These are phyloP conservation scores for Aurelia sp. DNA, from an alignment of 30 jellyfish, hydroid and myxozoan species.

Conservation along the genomic window DNA sequence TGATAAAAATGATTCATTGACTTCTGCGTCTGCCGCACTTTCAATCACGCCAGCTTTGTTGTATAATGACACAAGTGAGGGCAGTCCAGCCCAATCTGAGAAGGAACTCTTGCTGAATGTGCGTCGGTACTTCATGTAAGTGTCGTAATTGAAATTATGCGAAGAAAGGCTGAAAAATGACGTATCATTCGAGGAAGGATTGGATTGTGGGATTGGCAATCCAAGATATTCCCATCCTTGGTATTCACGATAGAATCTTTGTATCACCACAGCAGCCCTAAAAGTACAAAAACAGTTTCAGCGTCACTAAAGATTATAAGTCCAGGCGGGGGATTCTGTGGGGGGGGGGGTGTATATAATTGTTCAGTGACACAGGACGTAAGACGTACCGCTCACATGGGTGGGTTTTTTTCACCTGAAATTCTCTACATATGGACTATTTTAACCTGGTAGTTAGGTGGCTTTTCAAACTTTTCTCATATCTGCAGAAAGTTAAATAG, in stretches of 20 bases:
- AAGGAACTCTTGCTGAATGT: constrained; percentile 27
- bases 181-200: background rate
- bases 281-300: too few relatives aligned
- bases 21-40: too few relatives aligned
- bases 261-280: constrained; percentile 96
- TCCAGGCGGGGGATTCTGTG: too few relatives aligned
- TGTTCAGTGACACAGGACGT: too few relatives aligned
- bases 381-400: too few relatives aligned
- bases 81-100: background rate
- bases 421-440: too few relatives aligned
- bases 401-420: too few relatives aligned
- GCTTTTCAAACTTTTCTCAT: too few relatives aligned
- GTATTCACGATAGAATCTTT: constrained; percentile 70
- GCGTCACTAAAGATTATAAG: too few relatives aligned
- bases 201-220: background rate
- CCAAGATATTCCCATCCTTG: constrained; percentile 36
- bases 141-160: constrained; percentile 66
- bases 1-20: background rate
- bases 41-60: background rate
- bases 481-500: too few relatives aligned
- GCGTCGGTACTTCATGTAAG: constrained; percentile 62
- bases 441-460: too few relatives aligned
- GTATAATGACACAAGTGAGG: background rate
- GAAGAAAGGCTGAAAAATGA: constrained; percentile 44
- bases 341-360: too few relatives aligned